Percentiles rank a stretch among this genome's conserved stretches.
phyloP scores from a whole-genome alignment of 2,797 vertebrate species.

The Cirrhinus molitorella region DNA sequence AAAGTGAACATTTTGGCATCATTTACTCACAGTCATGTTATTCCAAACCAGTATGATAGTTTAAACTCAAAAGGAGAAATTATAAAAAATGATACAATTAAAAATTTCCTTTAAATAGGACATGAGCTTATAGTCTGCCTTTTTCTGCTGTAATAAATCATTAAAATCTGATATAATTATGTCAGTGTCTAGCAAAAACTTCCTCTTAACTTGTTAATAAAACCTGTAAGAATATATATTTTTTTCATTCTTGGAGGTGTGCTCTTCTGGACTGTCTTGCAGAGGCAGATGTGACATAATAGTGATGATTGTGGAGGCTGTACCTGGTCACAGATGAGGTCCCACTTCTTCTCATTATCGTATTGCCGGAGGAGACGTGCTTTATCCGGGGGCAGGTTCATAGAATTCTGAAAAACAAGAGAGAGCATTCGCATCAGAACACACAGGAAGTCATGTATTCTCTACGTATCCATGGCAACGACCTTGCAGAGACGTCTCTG shows the following conservation, averaged over 20 bases:
- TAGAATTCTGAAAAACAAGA: slow-evolving; percentile 86
- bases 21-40: background rate
- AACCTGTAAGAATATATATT: too few species aligned
- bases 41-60: background rate
- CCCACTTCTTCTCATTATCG: slow-evolving; percentile 96
- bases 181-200: too few species aligned
- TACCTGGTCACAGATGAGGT: slow-evolving; percentile 93
- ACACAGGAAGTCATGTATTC: slow-evolving; percentile 38
- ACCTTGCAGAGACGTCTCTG: slow-evolving; percentile 34
- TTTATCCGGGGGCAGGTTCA: slow-evolving; percentile 94
- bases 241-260: background rate
- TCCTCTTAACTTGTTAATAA: too few species aligned
- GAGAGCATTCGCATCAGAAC: slow-evolving; percentile 20
- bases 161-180: too few species aligned
- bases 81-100: too few species aligned
- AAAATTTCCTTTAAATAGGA: too few species aligned
- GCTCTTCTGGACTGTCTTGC: background rate
- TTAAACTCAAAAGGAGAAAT: background rate
- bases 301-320: slow-evolving; percentile 8
- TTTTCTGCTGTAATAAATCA: too few species aligned
- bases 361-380: slow-evolving; percentile 93
- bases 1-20: background rate
- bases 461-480: slow-evolving; percentile 47
- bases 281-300: background rate
- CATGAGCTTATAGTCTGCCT: too few species aligned